A percentile compares a stretch with the other conserved stretches of the same genome.
Evolutionary conservation across 2,888 invertebrate genomes (phyloP).

Genomic region (Hoplodrina blanda): DNA sequence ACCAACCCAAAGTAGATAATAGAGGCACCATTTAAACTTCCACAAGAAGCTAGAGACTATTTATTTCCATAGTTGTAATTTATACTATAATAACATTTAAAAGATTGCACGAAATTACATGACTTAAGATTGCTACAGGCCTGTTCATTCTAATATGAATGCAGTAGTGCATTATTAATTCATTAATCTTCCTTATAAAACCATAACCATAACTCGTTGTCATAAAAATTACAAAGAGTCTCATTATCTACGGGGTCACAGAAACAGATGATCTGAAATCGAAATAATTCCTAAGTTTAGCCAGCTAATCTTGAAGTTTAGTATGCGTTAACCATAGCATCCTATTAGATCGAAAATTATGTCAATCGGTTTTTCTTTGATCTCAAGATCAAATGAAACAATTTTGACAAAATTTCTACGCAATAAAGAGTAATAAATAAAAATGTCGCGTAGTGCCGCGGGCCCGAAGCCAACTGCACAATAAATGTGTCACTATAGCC

Average conservation of each 20-base stretch:
- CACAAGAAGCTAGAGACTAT: not conserved
- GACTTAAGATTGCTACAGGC: not conserved
- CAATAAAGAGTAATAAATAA: conserved; percentile 65
- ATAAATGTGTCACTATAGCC: conserved; percentile 66
- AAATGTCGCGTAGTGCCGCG: conserved; percentile 48
- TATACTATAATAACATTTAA: not conserved
- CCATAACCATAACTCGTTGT: not conserved
- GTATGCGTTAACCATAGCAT: conserved; percentile 51
- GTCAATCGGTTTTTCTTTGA: conserved; percentile 64
- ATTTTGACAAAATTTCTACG: conserved; percentile 63
- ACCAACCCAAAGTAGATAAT: too few relatives aligned
- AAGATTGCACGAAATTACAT: conserved; percentile 9
- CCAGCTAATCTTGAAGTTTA: conserved; percentile 48
- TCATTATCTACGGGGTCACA: not conserved
- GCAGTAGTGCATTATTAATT: conserved; percentile 8
- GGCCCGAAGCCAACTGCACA: conserved; percentile 64
- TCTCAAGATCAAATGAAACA: conserved; percentile 67
- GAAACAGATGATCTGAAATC: not conserved
- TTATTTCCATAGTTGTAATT: conserved; percentile 2
- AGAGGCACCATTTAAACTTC: not conserved
- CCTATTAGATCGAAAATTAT: conserved; percentile 61
- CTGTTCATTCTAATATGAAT: conserved; percentile 4
- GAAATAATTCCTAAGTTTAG: conserved; percentile 54
- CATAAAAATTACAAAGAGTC: not conserved
- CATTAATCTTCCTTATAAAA: not conserved